Conservation (phyloP, 2,797 vertebrate genomes). For the Chelon labrosus region DNA sequence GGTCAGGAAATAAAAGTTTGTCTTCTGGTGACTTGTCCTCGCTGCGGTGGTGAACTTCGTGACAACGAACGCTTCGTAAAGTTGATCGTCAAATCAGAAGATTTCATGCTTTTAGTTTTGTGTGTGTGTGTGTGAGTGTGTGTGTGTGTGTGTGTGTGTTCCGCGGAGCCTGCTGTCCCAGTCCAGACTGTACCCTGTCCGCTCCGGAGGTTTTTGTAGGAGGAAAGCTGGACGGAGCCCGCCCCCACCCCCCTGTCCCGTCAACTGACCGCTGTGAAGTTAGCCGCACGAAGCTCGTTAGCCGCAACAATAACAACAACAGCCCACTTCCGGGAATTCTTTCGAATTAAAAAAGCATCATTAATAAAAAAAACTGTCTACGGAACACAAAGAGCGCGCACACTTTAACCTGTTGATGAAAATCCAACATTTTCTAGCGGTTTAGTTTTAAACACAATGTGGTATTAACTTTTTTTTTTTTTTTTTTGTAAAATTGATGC, state of each 20-base stretch:
- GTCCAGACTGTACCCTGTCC: slow-evolving; percentile 53
- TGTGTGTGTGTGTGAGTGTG: background rate
- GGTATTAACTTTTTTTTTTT: background rate
- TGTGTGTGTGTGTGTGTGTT: background rate
- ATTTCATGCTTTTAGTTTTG: background rate
- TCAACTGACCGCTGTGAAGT: slow-evolving; percentile 1
- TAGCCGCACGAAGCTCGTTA: background rate
- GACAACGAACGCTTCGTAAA: slow-evolving; percentile 15
- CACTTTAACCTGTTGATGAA: accelerated
- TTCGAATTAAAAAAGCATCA: slow-evolving; percentile 10
- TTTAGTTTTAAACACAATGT: accelerated
- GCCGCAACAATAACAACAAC: background rate
- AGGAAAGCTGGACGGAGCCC: slow-evolving; percentile 63
- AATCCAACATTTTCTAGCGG: background rate
- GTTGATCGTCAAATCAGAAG: background rate
- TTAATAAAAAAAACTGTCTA: background rate
- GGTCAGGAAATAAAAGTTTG: slow-evolving; percentile 1
- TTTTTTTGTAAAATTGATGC: accelerated
- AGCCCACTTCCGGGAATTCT: slow-evolving; percentile 14
- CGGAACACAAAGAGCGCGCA: accelerated
- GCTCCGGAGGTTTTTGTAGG: slow-evolving; percentile 77
- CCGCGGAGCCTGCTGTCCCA: slow-evolving; percentile 1
- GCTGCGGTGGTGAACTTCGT: background rate
- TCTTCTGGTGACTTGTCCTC: slow-evolving; percentile 38
- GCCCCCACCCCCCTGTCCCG: slow-evolving; percentile 50